Evolutionary conservation across 2,888 invertebrate species (phyloP), one percentile per base, ranked within the genome.

Genomic region (Drosophila paramelanica): DNA sequence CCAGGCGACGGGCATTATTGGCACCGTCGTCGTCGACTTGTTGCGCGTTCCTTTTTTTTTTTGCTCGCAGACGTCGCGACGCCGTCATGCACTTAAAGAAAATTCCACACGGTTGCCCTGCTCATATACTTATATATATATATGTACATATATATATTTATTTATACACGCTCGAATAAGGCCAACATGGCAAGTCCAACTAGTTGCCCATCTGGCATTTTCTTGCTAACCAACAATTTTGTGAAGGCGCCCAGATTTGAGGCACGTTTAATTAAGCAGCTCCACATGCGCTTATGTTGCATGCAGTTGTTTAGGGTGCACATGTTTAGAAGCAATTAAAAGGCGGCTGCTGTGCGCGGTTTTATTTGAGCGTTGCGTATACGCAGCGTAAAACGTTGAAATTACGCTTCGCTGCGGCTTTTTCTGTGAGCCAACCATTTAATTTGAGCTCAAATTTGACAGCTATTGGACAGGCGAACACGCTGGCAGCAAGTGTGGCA

Each of bases 381-480:
- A 74, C 55, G 74, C 60, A 38, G 52, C 58, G 38, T 75, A 50
- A 56, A 66, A 47, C 25, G 42, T 31, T 42, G 58, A 49, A 46
- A 53, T 50, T 58, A 55, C 62, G 57, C 46, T 23, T 41, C 51
- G 73, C 53, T 73, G 17, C 55, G 57, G 61, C 57, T 61, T 57
- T 52, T 45, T 13, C 55, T 55, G 38, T 53, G 25, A 52, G 43
- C 47, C 36, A 3, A 49, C 58, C 47, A 69, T 86, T 83, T 81
- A 83, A 86, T 85, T 82, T 80, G 60, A 68, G 74, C 73, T 72
- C 47, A 69, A 83, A 81, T 86, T 81, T 83, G 86, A 83, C 82
- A 86, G 81, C 83, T 83, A 83, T 83, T 83, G 77, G 82, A 83
- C 86, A 83, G 56, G 25, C 33, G 7, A 49, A 36, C 33, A 23